Evolutionary conservation across 2,113 vertebrate species (phyloP).

Genomic region (Scophthalmus maximus): DNA sequence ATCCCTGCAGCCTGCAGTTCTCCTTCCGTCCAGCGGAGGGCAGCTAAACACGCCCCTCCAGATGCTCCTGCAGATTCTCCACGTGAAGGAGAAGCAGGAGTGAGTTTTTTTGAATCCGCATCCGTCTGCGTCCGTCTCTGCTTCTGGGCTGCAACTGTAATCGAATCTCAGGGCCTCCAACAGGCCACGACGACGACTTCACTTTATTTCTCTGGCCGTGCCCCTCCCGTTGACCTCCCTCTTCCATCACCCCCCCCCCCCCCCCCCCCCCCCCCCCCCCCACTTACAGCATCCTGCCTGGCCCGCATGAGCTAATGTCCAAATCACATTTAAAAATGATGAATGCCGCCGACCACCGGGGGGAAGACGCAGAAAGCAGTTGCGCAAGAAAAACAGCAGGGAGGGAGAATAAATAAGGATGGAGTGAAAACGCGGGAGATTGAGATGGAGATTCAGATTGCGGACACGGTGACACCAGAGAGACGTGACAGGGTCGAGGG

Average conservation of each 20-base stretch:
- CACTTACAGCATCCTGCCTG: conserved; percentile 47
- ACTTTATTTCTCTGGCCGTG: conserved; percentile 28
- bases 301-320: conserved; percentile 50
- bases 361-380: conserved; percentile 3
- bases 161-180: conserved; percentile 57
- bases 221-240: conserved; percentile 29
- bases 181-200: conserved; percentile 34
- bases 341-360: conserved; percentile 35
- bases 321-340: conserved; percentile 70
- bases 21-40: too few species aligned
- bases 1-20: too few species aligned
- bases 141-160: conserved; percentile 62
- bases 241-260: conserved; percentile 48
- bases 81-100: not conserved
- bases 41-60: too few species aligned
- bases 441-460: conserved; percentile 3
- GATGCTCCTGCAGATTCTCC: not conserved
- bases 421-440: not conserved
- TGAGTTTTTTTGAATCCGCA: conserved; percentile 30
- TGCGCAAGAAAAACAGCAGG: not conserved
- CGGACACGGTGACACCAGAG: not conserved
- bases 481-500: too few species aligned
- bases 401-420: conserved; percentile 6
- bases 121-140: conserved; percentile 37
- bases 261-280: conserved; percentile 38